Evolutionary conservation across 1,140 invertebrate species (phyloP).

Genomic region (Copidosoma floridanum): DNA sequence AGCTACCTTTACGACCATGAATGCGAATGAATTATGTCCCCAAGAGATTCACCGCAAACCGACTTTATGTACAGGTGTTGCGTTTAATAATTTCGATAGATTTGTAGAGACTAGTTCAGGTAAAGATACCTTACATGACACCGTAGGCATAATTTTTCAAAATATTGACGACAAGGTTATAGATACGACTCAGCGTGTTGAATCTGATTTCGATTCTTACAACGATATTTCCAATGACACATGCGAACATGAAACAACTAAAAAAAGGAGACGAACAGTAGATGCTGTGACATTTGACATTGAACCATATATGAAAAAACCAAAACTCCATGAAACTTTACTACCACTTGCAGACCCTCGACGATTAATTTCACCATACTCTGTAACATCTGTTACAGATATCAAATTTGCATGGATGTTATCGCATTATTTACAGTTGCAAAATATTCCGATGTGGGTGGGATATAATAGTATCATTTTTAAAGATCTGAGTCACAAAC

Average conservation of each 20-base stretch:
- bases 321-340: neutral
- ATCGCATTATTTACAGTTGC: slow-evolving; percentile 1
- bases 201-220: too few relatives aligned
- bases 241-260: too few relatives aligned
- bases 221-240: neutral
- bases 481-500: neutral
- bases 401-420: too few relatives aligned
- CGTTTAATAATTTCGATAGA: slow-evolving; percentile 47
- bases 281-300: neutral
- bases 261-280: too few relatives aligned
- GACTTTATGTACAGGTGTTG: slow-evolving; percentile 36
- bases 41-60: slow-evolving; percentile 29
- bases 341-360: too few relatives aligned
- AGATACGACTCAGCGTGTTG: too few relatives aligned
- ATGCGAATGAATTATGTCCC: slow-evolving; percentile 30
- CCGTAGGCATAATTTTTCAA: slow-evolving; percentile 39
- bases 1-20: slow-evolving; percentile 23
- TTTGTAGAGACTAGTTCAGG: slow-evolving; percentile 40
- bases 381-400: neutral
- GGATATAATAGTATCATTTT: slow-evolving; percentile 27
- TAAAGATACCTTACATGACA: slow-evolving; percentile 44
- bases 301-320: neutral
- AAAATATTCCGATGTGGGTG: slow-evolving; percentile 32
- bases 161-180: slow-evolving; percentile 13
- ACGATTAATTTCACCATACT: neutral